These are phyloP conservation scores for Sciurus vulgaris DNA, from an alignment of 2,797 vertebrate species.

Conservation along the genomic window DNA sequence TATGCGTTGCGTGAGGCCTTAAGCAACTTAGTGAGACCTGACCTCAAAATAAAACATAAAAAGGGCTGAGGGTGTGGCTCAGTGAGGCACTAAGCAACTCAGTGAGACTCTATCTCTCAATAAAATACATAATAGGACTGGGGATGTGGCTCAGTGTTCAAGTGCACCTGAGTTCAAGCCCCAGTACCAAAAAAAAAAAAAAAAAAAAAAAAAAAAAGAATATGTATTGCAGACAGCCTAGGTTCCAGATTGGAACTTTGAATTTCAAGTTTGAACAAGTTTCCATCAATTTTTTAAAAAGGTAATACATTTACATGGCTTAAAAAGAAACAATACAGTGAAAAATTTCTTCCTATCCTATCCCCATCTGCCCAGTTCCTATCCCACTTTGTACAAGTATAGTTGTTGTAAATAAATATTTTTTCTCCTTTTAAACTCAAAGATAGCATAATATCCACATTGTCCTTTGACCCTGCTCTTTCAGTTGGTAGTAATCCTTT, in stretches of 20 bases:
- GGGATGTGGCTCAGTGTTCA: too few relatives aligned
- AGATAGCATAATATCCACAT: neutral
- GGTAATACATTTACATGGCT: conserved; percentile 22
- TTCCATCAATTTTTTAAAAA: conserved; percentile 40
- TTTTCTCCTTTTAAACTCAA: neutral
- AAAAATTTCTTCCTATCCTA: neutral
- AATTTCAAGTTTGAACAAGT: conserved; percentile 53
- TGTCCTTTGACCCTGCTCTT: neutral
- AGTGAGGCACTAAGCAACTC: too few relatives aligned
- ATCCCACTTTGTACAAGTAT: neutral
- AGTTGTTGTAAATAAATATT: neutral
- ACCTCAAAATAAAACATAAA: too few relatives aligned
- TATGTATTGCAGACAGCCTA: neutral
- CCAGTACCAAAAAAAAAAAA: too few relatives aligned
- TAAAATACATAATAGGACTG: too few relatives aligned
- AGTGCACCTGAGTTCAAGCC: too few relatives aligned
- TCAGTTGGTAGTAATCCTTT: neutral
- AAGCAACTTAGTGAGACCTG: too few relatives aligned
- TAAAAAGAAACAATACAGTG: neutral
- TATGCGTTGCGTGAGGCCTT: neutral
- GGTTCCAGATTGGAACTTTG: neutral
- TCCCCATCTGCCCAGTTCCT: neutral
- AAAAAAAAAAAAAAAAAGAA: too few relatives aligned
- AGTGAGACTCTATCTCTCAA: too few relatives aligned
- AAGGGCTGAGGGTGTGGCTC: too few relatives aligned